phyloP scores from a whole-genome alignment of 2,797 vertebrate species.

The Crenichthys baileyi region DNA sequence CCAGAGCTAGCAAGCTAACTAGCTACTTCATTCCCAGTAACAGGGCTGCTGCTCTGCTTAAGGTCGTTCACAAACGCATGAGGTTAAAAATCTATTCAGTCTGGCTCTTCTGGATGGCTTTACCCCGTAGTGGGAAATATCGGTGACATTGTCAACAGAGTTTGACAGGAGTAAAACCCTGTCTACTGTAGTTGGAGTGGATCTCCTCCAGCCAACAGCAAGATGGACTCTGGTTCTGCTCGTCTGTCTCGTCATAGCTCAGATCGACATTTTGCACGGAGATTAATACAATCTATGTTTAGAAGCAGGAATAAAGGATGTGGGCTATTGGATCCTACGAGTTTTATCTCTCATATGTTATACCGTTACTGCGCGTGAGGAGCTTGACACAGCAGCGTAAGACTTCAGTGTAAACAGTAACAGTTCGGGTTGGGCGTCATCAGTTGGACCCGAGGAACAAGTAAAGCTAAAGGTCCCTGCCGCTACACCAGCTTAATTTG shows the following conservation, averaged over 20 bases:
- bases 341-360: slow-evolving; percentile 17
- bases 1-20: slow-evolving; percentile 82
- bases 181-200: slow-evolving; percentile 74
- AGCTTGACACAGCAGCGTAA: slow-evolving; percentile 27
- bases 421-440: slow-evolving; percentile 66
- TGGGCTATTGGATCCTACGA: slow-evolving; percentile 4
- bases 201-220: slow-evolving; percentile 85
- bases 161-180: slow-evolving; percentile 85
- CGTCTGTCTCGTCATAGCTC: slow-evolving; percentile 90
- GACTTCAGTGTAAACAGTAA: slow-evolving; percentile 34
- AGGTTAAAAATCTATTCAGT: slow-evolving; percentile 75
- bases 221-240: slow-evolving; percentile 95
- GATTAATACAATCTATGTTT: slow-evolving; percentile 78
- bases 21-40: slow-evolving; percentile 82
- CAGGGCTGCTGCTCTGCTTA: slow-evolving; percentile 62
- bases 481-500: slow-evolving; percentile 29
- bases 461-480: slow-evolving; percentile 39
- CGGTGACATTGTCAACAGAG: slow-evolving; percentile 74
- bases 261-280: slow-evolving; percentile 93
- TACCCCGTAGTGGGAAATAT: slow-evolving; percentile 41
- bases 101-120: slow-evolving; percentile 61
- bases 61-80: slow-evolving; percentile 59
- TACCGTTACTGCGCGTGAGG: slow-evolving; percentile 7
- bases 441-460: slow-evolving; percentile 83
- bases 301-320: slow-evolving; percentile 23